Evolutionary conservation across 2,888 invertebrate species (phyloP).

Genomic region (Chalcosyrphus nemorum): DNA sequence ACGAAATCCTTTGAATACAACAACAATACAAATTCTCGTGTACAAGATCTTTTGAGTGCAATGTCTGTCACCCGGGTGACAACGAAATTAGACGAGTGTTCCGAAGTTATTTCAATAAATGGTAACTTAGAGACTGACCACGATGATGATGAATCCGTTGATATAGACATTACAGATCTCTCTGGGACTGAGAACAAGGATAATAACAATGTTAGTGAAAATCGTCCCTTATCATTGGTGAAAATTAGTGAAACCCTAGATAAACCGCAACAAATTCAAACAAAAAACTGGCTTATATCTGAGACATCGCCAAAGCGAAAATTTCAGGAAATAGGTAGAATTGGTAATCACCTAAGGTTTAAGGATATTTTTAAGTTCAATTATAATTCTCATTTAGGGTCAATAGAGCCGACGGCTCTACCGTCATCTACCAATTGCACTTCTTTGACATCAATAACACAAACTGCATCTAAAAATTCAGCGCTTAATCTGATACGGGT

Average conservation of each 20-base stretch:
- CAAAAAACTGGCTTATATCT: conserved; percentile 79
- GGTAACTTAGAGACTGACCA: conserved; percentile 72
- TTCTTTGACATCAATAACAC: conserved; percentile 31
- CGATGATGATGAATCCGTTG: conserved; percentile 82
- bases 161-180: conserved; percentile 82
- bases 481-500: conserved; percentile 59
- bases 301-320: conserved; percentile 77
- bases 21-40: conserved; percentile 80
- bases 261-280: conserved; percentile 70
- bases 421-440: conserved; percentile 16
- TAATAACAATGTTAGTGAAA: conserved; percentile 74
- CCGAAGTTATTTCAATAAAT: conserved; percentile 73
- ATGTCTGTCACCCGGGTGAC: conserved; percentile 77
- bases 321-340: conserved; percentile 71
- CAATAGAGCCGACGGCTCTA: conserved; percentile 31
- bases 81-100: conserved; percentile 71
- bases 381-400: conserved; percentile 47
- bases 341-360: conserved; percentile 30
- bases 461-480: conserved; percentile 45
- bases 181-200: conserved; percentile 78
- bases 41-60: conserved; percentile 79
- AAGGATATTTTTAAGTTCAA: conserved; percentile 57
- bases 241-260: conserved; percentile 73
- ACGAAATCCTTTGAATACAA: conserved; percentile 91
- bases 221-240: conserved; percentile 76